A percentile compares a stretch with the other conserved stretches of the same genome.
These are phyloP conservation scores for Dermatophagoides farinae DNA, from an alignment of 1,140 invertebrate genomes.

Conservation along the genomic window DNA sequence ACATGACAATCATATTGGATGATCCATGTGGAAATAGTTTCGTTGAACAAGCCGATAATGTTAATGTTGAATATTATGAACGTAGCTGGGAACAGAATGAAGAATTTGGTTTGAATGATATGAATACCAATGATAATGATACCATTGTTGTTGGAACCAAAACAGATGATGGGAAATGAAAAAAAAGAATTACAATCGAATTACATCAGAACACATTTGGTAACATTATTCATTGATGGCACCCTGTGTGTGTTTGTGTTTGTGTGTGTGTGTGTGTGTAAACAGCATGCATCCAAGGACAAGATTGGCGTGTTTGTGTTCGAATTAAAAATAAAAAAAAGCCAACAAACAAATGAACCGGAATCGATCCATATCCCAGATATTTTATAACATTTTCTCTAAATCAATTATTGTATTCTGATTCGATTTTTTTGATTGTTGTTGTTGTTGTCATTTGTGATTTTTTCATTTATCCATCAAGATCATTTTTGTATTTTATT, in stretches of 20 bases:
- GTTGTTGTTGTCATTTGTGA: neutral
- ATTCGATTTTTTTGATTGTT: neutral
- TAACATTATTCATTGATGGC: too few relatives aligned
- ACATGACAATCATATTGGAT: conserved; percentile 59
- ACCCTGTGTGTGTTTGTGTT: too few relatives aligned
- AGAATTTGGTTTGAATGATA: conserved; percentile 82
- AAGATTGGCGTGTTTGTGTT: too few relatives aligned
- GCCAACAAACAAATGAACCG: too few relatives aligned
- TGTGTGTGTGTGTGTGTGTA: too few relatives aligned
- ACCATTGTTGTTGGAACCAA: neutral
- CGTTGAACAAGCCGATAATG: conserved; percentile 43
- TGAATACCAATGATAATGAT: conserved; percentile 68
- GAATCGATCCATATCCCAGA: too few relatives aligned
- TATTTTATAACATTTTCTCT: too few relatives aligned
- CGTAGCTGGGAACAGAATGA: conserved; percentile 81
- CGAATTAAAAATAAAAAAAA: too few relatives aligned
- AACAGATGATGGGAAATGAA: neutral
- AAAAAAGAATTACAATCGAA: neutral
- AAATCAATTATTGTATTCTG: too few relatives aligned
- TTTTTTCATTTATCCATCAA: neutral
- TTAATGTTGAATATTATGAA: conserved; percentile 51
- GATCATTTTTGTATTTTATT: too few relatives aligned
- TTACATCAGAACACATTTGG: too few relatives aligned
- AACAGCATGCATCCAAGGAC: too few relatives aligned
- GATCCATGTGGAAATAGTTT: conserved; percentile 96